Percentiles rank a stretch among this genome's conserved stretches.
Conservation (phyloP, 2,797 vertebrate species). For the Xiphophorus birchmanni region DNA sequence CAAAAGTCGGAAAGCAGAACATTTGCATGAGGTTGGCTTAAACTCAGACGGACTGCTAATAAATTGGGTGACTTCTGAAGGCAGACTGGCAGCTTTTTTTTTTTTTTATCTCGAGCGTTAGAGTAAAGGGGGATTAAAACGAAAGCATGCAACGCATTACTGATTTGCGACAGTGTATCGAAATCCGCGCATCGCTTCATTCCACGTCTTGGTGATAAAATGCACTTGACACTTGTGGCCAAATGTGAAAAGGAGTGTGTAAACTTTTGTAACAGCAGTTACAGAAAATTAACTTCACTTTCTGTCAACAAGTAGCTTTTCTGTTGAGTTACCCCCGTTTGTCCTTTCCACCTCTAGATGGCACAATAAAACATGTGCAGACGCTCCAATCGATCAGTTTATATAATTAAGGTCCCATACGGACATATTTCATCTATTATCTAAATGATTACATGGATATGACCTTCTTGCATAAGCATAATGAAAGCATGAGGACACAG, state of each 20-base stretch:
- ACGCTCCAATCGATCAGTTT: neutral
- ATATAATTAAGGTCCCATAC: neutral
- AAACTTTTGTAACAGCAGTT: neutral
- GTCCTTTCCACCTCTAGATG: neutral
- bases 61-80: neutral
- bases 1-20: neutral
- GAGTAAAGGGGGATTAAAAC: neutral
- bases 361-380: neutral
- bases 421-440: neutral
- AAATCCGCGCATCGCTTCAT: neutral
- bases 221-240: neutral
- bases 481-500: neutral
- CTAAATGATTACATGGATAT: neutral
- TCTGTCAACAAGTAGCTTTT: neutral
- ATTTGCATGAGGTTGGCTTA: neutral
- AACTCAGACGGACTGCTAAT: neutral
- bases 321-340: neutral
- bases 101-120: neutral
- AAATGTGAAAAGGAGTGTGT: neutral
- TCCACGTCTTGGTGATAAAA: neutral
- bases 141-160: neutral
- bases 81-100: neutral
- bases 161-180: neutral
- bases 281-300: neutral
- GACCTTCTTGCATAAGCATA: neutral